Evolutionary conservation across 2,113 vertebrate genomes (phyloP).

Genomic region (Climacteris rufus): DNA sequence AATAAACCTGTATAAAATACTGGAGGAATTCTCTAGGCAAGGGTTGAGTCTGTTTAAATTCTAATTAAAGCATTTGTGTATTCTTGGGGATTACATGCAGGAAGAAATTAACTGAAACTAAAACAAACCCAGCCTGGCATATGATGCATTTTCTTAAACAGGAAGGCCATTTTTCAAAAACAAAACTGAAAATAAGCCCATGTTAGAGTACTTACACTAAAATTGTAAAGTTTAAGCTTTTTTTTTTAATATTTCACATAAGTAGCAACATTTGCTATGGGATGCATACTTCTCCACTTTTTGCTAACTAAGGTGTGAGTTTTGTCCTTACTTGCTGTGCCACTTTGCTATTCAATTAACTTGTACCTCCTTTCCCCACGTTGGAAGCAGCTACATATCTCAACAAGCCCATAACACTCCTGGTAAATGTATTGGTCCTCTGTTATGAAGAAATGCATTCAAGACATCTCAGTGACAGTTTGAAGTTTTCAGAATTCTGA

Average conservation of each 20-base stretch:
- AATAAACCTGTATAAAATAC: not conserved
- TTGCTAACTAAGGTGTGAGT: not conserved
- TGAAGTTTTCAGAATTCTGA: not conserved
- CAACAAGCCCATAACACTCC: too few species aligned
- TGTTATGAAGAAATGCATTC: not conserved
- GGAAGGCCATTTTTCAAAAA: not conserved
- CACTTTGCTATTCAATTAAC: not conserved
- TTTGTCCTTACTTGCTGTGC: not conserved
- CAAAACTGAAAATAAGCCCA: not conserved
- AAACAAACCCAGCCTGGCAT: not conserved
- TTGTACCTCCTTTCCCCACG: accelerated
- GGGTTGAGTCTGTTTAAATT: not conserved
- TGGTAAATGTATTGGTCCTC: accelerated
- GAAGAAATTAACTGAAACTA: not conserved
- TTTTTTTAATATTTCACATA: not conserved
- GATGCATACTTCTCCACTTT: not conserved
- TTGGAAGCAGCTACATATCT: not conserved
- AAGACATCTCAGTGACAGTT: not conserved
- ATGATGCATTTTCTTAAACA: not conserved
- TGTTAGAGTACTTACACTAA: not conserved
- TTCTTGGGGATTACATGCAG: not conserved
- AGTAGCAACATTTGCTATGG: not conserved
- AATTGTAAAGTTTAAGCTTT: not conserved
- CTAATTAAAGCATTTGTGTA: not conserved
- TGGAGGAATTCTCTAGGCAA: not conserved